Evolutionary conservation across 2,113 vertebrate genomes (phyloP), one percentile per base, ranked within the genome.

Genomic region (Lepisosteus oculatus): DNA sequence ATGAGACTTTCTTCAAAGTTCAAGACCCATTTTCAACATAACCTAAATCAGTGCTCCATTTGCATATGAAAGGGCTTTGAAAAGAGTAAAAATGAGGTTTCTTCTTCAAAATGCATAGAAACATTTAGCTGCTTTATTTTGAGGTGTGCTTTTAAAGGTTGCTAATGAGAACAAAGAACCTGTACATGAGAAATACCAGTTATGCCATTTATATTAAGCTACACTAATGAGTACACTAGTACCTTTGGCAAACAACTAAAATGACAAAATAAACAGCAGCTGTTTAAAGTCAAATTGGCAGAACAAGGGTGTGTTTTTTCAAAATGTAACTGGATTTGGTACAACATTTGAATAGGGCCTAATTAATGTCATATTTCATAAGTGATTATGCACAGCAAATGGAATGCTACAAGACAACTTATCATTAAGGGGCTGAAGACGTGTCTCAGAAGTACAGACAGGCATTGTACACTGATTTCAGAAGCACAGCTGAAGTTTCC

Each of bases 351-450:
- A 45, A 56, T 54, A 42, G 45, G 65, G 56, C 65, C 42, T 61
- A 68, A 73, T 73, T 68, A 68, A n/a, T 68, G 72, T 73, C 65
- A 67, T 42, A 73, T 54, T 29, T 54, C 17, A 68, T 54, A 68
- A 68, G 55, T 3, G 4, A 45, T 54, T 61, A 44, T 43, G 55
- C 17, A 15, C 43, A 68, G 57, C 41, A 14, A 45, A 67, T 45
- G 29, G 59, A 65, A 41, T 11, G 47, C 15, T 29, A 15, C 54
- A 67, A 9, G 44, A 67, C 6, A 67, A 54, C 45, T n/a, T 3
- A 5, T 41, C 43, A 11, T 66, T 47, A 12, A 14, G 3, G 4
- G 13, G 65, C 7, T 2, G 13, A 29, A 29, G 4, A 61, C 2
- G 61, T 63, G 47, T 51, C 47, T 51, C 5, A 51, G 47, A 6